A percentile compares a stretch with the other conserved stretches of the same genome.
Conservation (phyloP, 2,113 vertebrate species). For the Coturnix japonica region DNA sequence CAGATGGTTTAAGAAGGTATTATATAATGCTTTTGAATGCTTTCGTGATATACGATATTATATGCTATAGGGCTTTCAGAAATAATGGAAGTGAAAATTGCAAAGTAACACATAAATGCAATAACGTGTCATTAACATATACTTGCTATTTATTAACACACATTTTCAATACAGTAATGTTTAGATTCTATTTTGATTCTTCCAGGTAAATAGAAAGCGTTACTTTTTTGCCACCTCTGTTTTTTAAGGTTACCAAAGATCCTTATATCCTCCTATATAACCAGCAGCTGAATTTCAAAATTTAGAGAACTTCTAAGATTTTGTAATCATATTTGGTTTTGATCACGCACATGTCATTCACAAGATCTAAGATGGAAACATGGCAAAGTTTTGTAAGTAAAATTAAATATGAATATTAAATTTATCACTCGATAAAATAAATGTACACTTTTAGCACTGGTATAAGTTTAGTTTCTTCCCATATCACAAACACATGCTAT, state of each 20-base stretch:
- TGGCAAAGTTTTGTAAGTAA: rapidly evolving
- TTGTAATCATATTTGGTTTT: not conserved
- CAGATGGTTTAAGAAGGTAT: not conserved
- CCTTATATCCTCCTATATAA: not conserved
- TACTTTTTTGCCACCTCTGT: not conserved
- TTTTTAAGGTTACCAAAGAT: not conserved
- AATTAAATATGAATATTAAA: not conserved
- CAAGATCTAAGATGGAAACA: not conserved
- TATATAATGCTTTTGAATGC: not conserved
- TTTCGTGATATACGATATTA: not conserved
- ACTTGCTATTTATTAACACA: not conserved
- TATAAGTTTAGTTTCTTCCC: not conserved
- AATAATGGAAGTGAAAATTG: too few species aligned
- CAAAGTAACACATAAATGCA: not conserved
- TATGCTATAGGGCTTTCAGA: not conserved
- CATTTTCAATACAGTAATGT: not conserved
- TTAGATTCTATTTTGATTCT: not conserved
- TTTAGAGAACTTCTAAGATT: rapidly evolving
- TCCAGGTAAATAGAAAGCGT: not conserved
- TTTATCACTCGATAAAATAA: not conserved
- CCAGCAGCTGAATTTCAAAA: not conserved
- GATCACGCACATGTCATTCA: not conserved
- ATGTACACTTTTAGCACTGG: not conserved
- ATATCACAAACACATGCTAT: not conserved
- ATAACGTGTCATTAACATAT: not conserved